Evolutionary conservation across 1,140 invertebrate genomes (phyloP).

Genomic region (Condylostylus longicornis): DNA sequence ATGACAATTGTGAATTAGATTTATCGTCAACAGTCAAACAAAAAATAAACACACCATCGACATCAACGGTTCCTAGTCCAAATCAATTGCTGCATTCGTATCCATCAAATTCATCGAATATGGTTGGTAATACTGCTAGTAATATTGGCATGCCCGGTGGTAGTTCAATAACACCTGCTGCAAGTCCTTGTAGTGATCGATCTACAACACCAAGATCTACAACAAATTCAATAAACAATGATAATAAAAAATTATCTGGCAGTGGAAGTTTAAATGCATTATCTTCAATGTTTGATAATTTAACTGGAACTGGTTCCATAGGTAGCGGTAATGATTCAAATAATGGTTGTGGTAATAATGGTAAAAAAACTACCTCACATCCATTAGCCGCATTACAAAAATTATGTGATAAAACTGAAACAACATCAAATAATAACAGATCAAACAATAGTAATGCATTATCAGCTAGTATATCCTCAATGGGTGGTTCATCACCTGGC

Average conservation of each 20-base stretch:
- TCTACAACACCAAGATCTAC: constrained; percentile 53
- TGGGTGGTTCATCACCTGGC: constrained; percentile 33
- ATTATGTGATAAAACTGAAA: constrained; percentile 86
- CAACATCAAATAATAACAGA: no score
- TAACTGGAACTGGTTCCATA: constrained; percentile 40
- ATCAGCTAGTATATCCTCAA: constrained; percentile 12
- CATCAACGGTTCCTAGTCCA: constrained; percentile 42
- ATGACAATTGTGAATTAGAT: background rate
- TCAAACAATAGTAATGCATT: constrained; percentile 19
- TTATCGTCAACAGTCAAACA: constrained; percentile 25
- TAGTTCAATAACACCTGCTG: constrained; percentile 23
- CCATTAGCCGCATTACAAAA: constrained; percentile 87
- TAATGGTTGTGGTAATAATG: constrained; percentile 32
- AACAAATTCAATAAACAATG: constrained; percentile 39
- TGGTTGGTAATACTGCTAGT: background rate
- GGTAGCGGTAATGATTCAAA: constrained; percentile 28
- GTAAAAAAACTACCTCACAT: constrained; percentile 55
- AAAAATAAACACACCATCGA: constrained; percentile 30
- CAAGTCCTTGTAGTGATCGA: constrained; percentile 58
- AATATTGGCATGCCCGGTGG: constrained; percentile 4
- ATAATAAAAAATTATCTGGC: constrained; percentile 44
- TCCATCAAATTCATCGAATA: constrained; percentile 10
- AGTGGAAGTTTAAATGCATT: constrained; percentile 59
- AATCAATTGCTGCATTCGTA: constrained; percentile 23
- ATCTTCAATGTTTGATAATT: constrained; percentile 78